Conservation (phyloP, 2,113 vertebrate species). For the Ciconia stormi region DNA sequence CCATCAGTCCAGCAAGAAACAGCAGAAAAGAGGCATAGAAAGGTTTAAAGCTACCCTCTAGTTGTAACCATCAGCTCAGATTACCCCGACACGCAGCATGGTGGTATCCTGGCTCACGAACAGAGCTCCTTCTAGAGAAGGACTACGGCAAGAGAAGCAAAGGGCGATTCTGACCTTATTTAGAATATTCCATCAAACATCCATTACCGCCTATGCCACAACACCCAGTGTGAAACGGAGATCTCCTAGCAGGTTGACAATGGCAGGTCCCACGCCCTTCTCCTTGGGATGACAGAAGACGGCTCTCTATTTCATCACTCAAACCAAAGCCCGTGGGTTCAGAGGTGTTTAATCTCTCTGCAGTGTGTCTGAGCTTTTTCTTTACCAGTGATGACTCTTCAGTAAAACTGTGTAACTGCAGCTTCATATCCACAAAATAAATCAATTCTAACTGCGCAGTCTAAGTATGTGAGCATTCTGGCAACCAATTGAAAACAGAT, state of each 20-base stretch:
- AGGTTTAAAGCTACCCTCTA: background rate
- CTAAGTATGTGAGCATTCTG: constrained; percentile 19
- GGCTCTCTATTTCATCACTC: background rate
- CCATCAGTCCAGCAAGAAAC: background rate
- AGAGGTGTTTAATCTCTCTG: background rate
- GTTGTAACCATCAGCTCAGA: background rate
- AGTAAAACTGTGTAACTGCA: constrained; percentile 30
- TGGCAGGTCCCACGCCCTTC: background rate
- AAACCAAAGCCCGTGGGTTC: background rate
- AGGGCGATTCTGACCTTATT: background rate
- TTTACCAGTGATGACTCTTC: background rate
- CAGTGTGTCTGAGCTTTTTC: background rate
- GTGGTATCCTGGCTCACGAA: rapidly evolving
- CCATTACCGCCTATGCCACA: background rate
- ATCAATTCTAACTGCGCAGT: background rate
- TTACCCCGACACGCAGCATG: background rate
- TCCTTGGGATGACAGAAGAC: background rate
- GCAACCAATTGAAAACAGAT: constrained; percentile 46
- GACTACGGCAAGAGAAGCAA: background rate
- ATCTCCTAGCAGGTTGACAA: background rate
- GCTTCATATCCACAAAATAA: constrained; percentile 44
- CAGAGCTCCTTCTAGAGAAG: background rate
- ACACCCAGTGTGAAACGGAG: background rate
- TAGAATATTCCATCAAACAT: background rate
- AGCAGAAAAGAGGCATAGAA: background rate